Conservation (phyloP, 2,797 vertebrate species). For the Psittacula echo region DNA sequence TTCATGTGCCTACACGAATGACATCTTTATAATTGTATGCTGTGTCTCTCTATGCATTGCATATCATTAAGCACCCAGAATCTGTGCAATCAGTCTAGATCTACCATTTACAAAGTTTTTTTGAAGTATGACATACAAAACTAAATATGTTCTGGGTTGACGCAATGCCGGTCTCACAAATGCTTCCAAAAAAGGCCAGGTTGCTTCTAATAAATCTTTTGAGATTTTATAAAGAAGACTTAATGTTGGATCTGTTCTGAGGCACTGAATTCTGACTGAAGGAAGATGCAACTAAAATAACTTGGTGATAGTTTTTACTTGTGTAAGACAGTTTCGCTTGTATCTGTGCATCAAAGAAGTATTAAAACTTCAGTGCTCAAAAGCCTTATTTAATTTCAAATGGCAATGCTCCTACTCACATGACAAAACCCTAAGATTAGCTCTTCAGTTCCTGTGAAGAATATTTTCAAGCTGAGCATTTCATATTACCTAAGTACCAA, state of each 20-base stretch:
- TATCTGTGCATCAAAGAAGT: not conserved
- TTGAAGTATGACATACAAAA: constrained; percentile 13
- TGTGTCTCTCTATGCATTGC: not conserved
- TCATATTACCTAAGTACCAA: not conserved
- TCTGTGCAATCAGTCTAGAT: constrained; percentile 10
- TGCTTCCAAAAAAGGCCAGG: constrained; percentile 48
- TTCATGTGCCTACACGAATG: constrained; percentile 25
- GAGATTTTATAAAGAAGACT: not conserved
- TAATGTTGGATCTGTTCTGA: not conserved
- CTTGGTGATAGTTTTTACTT: not conserved
- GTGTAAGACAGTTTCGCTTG: not conserved
- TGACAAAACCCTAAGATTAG: constrained; percentile 32
- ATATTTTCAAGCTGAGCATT: constrained; percentile 34
- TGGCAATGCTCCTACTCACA: constrained; percentile 42
- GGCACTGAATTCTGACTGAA: not conserved
- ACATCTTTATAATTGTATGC: constrained; percentile 24
- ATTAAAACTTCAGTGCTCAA: constrained; percentile 31
- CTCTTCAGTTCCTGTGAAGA: not conserved
- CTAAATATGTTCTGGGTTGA: constrained; percentile 36
- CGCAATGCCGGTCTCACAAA: not conserved
- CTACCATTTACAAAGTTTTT: constrained; percentile 18
- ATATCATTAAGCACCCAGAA: constrained; percentile 39
- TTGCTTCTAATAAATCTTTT: constrained; percentile 30
- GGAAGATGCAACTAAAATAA: constrained; percentile 41
- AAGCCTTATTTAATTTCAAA: constrained; percentile 57